phyloP scores from a whole-genome alignment of 2,113 vertebrate genomes.

The Microcebus jonahi region DNA sequence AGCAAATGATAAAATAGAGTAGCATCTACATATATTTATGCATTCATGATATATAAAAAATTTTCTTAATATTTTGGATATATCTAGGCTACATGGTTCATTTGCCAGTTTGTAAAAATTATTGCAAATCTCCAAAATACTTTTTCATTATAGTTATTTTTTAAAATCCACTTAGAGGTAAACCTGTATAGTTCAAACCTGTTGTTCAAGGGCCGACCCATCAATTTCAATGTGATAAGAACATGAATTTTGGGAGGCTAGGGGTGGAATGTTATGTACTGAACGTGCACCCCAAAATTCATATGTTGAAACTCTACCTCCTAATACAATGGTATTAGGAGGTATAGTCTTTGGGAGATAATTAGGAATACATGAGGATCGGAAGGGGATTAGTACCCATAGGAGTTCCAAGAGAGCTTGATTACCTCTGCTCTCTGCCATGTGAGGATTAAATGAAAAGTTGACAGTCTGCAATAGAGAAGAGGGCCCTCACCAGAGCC shows the following conservation, averaged over 20 bases:
- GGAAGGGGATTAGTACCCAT: background rate
- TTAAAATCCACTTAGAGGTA: no score
- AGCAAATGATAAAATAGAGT: no score
- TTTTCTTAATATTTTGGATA: no score
- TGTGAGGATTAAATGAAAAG: background rate
- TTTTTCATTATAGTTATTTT: no score
- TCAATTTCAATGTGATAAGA: background rate
- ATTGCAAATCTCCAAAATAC: no score
- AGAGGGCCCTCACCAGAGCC: background rate
- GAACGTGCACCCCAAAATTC: background rate
- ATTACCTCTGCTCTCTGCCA: background rate
- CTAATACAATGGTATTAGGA: background rate
- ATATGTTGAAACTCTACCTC: no score
- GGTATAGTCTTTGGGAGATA: background rate
- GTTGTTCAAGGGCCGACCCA: background rate
- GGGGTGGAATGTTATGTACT: background rate
- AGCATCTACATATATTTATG: no score
- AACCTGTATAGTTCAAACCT: background rate
- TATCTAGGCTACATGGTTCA: no score
- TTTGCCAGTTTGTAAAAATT: no score
- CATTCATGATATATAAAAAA: no score
- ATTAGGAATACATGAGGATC: background rate
- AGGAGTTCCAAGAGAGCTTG: background rate
- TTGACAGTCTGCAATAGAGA: background rate
- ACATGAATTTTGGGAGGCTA: background rate